Evolutionary conservation across 1,140 invertebrate species (phyloP), one percentile per base, ranked within the genome.

Genomic region (Tribolium madens): DNA sequence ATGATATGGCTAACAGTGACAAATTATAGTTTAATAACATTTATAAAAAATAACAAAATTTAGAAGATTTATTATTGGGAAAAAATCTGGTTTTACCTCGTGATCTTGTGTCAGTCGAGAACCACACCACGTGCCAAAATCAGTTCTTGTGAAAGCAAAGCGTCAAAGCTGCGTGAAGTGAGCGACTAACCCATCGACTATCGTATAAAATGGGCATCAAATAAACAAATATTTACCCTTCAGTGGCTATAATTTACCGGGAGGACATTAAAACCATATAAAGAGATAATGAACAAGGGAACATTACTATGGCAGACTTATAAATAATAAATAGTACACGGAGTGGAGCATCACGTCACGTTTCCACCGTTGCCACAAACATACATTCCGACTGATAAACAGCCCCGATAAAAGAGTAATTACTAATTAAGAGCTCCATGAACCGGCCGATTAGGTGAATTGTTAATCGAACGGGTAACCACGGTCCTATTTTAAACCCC

Each of bases 401-500:
- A 52, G 75, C 15, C 68, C 6, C 21, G 60, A 71, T 70, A 70
- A 76, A 42, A 18, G 69, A 26, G 72, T 50, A 77, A 77, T 77
- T 77, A 69, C 50, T 72, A 77, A 77, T 57, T 74, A 74, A 74
- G 72, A 52, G 33, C 33, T 64, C 53, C 33, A 13, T 60, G 57
- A 69, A 71, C 60, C 21, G 60, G 15, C 48, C 68, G 13, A 70
- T 57, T 69, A 68, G 18, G 9, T 76, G 75, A 76, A 76, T 76
- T 71, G 71, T 76, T 76, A 76, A 76, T 76, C 15, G 33, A 50
- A 50, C 72, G 10, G 18, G 53, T 21, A 18, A 15, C 21, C 21
- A 50, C 48, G 13, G 26, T 47, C 13, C 70, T 52, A 72, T 69
- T 78, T 78, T 79, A 78, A 82, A 78, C 82, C 79, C 78, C 78